Evolutionary conservation across 2,888 invertebrate species (phyloP).

Genomic region (Dryococelus australis): DNA sequence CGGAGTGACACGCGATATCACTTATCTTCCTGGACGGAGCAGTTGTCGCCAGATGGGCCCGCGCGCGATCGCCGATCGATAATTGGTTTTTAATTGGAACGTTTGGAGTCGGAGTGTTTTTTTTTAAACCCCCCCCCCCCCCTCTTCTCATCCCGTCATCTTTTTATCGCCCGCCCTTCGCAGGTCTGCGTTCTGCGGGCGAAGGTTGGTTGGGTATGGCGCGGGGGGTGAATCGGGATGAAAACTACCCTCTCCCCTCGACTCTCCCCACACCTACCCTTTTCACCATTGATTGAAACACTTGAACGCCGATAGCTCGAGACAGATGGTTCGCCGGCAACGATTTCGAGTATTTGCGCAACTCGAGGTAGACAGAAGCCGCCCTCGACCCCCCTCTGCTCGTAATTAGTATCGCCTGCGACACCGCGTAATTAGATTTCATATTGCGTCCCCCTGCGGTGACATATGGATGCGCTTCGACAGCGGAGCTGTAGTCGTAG

Average conservation of each 20-base stretch:
- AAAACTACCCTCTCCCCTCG: background rate
- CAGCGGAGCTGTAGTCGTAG: too few relatives aligned
- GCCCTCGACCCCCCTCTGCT: too few relatives aligned
- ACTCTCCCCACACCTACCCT: too few relatives aligned
- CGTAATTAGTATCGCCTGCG: too few relatives aligned
- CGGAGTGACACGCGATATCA: slow-evolving; percentile 5
- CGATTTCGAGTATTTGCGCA: background rate
- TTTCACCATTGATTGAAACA: background rate
- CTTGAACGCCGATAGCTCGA: background rate
- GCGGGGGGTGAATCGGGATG: background rate
- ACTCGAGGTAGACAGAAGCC: too few relatives aligned
- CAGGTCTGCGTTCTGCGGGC: background rate
- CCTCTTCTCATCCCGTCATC: background rate
- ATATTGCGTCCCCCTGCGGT: too few relatives aligned
- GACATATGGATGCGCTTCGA: too few relatives aligned
- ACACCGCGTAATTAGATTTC: too few relatives aligned
- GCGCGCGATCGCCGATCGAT: background rate
- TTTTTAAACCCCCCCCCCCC: background rate
- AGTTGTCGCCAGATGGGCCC: slow-evolving; percentile 5
- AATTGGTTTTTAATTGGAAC: slow-evolving; percentile 16
- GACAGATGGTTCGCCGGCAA: background rate
- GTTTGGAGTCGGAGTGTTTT: background rate
- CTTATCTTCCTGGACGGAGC: background rate
- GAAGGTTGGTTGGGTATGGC: too few relatives aligned
- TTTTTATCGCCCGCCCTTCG: background rate